Base-by-base conservation (phyloP, 2,888 invertebrate species). In the Tridacna crocea region DNA sequence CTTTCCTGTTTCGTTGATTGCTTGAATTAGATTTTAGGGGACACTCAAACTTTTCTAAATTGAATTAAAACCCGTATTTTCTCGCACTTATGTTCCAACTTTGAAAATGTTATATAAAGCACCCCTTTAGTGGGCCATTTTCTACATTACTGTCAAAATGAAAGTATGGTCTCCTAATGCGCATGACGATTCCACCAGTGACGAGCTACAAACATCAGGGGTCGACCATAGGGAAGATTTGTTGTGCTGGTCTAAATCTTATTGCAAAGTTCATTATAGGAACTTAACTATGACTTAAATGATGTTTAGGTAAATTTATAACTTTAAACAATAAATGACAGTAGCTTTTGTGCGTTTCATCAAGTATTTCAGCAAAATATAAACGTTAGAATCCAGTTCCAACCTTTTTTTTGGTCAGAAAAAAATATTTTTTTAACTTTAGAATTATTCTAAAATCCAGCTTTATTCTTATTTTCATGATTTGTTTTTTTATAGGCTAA, bases 61-160 rank as follows among this genome's bases (percentile, higher is more conserved):
- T 61, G 24, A 22, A 61, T 61, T 61, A 22, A 61, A 61, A 61
- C 15, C 61, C 61, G 8, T 61, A 22, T 24, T 22, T 24, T 22
- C 24, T 61, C n/a, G 13, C 61, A 61, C 61, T 61, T 61, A 61
- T 22, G 15, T 61, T 61, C 24, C 22, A 61, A 61, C 22, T 61
- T 61, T 61, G 1, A 22, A 24, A 61, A 1, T 22, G n/a, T 36
- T 36, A n/a, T 13, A 17, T 10, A n/a, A 61, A 61, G 22, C 24
- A 61, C n/a, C 24, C n/a, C 13, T 61, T 61, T 24, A 13, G 61
- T 61, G 19, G 27, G 36, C 26, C 17, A 27, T 27, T 58, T 74
- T 26, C 46, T 46, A 46, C 75, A 79, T 79, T 75, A 79, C 79
- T 75, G 79, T 79, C 79, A 68, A 8, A 27, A 47, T 19, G 2